These are phyloP conservation scores for Gadopsis marmoratus DNA, from an alignment of 2,797 vertebrate species.

Conservation along the genomic window DNA sequence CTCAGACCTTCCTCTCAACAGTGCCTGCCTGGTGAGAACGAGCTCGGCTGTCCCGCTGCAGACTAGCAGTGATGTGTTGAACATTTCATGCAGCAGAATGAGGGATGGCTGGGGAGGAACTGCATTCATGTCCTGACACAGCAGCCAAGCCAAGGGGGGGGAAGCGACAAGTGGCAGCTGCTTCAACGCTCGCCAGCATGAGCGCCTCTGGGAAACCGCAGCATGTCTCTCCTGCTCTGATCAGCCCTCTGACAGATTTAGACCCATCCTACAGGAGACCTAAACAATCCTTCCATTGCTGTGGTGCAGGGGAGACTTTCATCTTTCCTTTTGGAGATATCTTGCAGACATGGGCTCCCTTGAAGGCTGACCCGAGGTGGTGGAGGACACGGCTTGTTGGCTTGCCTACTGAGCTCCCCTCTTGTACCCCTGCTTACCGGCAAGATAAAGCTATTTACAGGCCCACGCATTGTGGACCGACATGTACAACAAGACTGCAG, in stretches of 20 bases:
- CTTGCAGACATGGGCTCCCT: constrained; percentile 20
- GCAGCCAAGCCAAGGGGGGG: constrained; percentile 26
- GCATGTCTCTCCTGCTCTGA: constrained; percentile 30
- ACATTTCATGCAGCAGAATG: constrained; percentile 37
- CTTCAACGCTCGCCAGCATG: constrained; percentile 71
- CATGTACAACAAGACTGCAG: constrained; percentile 58
- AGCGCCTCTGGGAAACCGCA: constrained; percentile 57
- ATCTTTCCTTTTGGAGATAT: constrained; percentile 42
- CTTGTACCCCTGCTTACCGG: constrained; percentile 58
- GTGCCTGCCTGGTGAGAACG: not conserved
- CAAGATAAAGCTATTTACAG: constrained; percentile 76
- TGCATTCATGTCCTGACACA: constrained; percentile 75
- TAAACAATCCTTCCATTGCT: constrained; percentile 53
- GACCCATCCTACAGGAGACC: constrained; percentile 48
- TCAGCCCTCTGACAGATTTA: constrained; percentile 43
- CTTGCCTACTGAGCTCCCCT: constrained; percentile 55
- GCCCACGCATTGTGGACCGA: constrained; percentile 56
- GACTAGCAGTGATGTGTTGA: constrained; percentile 7
- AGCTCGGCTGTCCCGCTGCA: not conserved
- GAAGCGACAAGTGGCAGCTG: constrained; percentile 64
- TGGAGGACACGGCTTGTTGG: constrained; percentile 22
- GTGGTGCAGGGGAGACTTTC: constrained; percentile 21
- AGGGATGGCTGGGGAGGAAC: constrained; percentile 27
- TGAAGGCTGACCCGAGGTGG: constrained; percentile 49
- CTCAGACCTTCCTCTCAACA: constrained; percentile 19